Conservation (phyloP, 2,797 vertebrate genomes). For the Amblyraja radiata region DNA sequence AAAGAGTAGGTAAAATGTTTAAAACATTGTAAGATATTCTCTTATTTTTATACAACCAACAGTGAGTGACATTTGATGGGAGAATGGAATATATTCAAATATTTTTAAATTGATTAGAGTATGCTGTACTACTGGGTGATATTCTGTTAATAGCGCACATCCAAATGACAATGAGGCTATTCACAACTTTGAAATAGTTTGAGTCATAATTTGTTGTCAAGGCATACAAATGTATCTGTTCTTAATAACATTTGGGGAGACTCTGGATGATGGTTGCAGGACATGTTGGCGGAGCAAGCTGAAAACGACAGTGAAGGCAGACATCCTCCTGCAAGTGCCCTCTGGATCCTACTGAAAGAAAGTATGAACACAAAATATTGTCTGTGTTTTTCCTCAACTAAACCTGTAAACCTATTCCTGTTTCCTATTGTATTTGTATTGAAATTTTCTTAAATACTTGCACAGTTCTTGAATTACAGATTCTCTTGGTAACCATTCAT, state of each 20-base stretch:
- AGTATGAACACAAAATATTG: not conserved
- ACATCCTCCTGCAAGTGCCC: not conserved
- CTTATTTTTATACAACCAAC: not conserved
- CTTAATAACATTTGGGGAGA: not conserved
- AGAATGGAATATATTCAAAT: constrained; percentile 9
- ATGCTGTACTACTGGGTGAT: not conserved
- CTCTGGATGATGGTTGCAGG: not conserved
- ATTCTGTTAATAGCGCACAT: not conserved
- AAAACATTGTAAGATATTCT: not conserved
- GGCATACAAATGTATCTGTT: not conserved
- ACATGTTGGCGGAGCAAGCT: not conserved
- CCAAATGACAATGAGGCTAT: not conserved
- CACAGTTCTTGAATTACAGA: not conserved
- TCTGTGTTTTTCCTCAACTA: not conserved
- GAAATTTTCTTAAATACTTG: not conserved
- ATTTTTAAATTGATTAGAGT: not conserved
- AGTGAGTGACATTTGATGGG: not conserved
- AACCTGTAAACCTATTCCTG: not conserved
- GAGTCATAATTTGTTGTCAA: not conserved
- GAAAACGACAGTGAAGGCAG: not conserved
- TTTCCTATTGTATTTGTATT: not conserved
- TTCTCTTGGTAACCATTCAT: not conserved
- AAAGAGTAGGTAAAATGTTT: not conserved
- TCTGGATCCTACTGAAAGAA: not conserved
- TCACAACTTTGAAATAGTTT: not conserved